Conservation (phyloP, 2,797 vertebrate species). For the Morelia viridis region DNA sequence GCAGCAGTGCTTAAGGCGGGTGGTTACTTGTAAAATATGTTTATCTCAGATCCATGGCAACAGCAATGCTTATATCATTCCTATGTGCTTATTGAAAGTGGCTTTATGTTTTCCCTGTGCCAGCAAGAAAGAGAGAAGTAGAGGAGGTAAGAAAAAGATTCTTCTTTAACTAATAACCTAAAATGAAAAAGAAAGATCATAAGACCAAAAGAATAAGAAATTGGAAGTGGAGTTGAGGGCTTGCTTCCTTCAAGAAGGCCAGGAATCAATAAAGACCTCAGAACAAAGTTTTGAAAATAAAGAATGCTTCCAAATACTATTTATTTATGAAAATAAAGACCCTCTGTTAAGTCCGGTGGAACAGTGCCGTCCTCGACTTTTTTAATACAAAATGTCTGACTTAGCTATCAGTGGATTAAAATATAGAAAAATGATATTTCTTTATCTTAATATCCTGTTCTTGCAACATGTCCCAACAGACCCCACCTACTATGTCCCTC, state of each 20-base stretch:
- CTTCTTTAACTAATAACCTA: background rate
- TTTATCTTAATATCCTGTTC: background rate
- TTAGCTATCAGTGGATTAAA: background rate
- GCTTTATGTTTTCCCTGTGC: constrained; percentile 26
- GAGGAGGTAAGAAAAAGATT: background rate
- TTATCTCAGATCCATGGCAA: constrained; percentile 39
- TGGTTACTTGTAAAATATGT: constrained; percentile 4
- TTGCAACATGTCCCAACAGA: constrained; percentile 1
- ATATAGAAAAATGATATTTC: constrained; percentile 50
- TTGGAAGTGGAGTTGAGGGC: constrained; percentile 26
- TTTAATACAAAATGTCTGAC: background rate
- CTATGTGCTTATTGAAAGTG: constrained; percentile 29
- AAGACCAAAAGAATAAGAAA: constrained; percentile 6
- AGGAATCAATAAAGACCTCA: constrained; percentile 32
- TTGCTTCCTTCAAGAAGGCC: constrained; percentile 18
- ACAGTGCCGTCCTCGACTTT: background rate
- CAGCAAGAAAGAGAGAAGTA: constrained; percentile 15
- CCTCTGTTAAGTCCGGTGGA: background rate
- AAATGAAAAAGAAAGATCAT: constrained; percentile 9
- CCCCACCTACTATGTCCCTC: no score
- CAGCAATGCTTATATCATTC: background rate
- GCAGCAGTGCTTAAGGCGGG: constrained; percentile 10
- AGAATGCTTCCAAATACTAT: background rate
- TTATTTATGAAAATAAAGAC: background rate
- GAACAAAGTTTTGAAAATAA: constrained; percentile 23